Conservation (phyloP, 2,113 vertebrate species). For the Boulengeromyrus knoepffleri region DNA sequence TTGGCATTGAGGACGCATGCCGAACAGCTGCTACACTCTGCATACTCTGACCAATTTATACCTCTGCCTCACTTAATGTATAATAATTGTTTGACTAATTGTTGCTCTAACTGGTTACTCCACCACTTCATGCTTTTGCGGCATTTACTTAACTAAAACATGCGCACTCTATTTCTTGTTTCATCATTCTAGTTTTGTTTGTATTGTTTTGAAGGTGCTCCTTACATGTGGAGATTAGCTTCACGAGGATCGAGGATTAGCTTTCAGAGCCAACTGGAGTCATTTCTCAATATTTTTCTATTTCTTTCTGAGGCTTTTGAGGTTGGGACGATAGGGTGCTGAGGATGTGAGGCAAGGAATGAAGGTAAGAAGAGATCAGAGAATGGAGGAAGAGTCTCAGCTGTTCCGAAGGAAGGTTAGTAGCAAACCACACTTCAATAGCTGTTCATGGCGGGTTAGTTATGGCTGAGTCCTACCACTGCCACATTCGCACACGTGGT, state of each 20-base stretch:
- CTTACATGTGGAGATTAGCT: neutral
- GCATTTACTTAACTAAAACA: neutral
- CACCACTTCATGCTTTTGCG: neutral
- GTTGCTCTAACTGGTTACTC: neutral
- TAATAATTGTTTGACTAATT: neutral
- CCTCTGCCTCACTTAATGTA: neutral
- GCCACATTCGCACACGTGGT: slow-evolving; percentile 29
- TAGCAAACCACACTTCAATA: slow-evolving; percentile 40
- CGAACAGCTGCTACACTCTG: neutral
- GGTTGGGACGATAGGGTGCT: neutral
- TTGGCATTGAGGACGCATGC: neutral
- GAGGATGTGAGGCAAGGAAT: neutral
- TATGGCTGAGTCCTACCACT: slow-evolving; percentile 40
- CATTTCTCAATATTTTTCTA: neutral
- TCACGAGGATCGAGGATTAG: neutral
- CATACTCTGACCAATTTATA: slow-evolving; percentile 2
- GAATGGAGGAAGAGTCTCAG: slow-evolving; percentile 21
- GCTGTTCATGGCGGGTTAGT: slow-evolving; percentile 28
- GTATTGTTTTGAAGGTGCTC: neutral
- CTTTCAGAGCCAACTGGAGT: neutral
- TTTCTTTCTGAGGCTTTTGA: neutral
- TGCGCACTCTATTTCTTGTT: neutral
- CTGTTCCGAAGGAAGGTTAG: slow-evolving; percentile 36
- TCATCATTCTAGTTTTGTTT: neutral
- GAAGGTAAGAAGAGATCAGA: slow-evolving; percentile 26